A percentile compares a stretch with the other conserved stretches of the same genome.
Conservation (phyloP, 2,113 vertebrate genomes). For the Mustelus asterias region DNA sequence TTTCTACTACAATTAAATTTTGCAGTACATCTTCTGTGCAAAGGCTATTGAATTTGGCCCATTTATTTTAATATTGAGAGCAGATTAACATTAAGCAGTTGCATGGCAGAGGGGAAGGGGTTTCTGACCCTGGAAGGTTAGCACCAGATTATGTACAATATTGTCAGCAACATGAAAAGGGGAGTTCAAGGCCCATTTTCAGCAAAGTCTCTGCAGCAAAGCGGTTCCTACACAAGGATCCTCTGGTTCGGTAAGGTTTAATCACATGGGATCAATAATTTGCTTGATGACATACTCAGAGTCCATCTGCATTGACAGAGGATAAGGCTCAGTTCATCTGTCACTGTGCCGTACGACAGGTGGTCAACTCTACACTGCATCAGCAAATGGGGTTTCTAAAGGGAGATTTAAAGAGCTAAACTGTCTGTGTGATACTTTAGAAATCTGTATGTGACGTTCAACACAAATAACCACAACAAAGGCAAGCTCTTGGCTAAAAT, state of each 20-base stretch:
- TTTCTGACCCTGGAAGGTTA: background rate
- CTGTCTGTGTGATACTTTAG: background rate
- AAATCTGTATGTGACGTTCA: background rate
- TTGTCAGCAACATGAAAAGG: background rate
- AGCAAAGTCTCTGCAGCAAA: background rate
- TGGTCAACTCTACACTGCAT: conserved; percentile 16
- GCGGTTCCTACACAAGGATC: background rate
- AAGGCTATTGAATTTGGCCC: background rate
- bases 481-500: background rate
- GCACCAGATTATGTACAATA: background rate
- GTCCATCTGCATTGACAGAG: conserved; percentile 8
- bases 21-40: background rate
- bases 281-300: conserved; percentile 27
- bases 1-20: background rate
- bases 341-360: background rate
- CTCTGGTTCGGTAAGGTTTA: background rate
- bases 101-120: background rate
- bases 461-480: conserved; percentile 4
- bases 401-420: conserved; percentile 16
- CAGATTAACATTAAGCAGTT: background rate
- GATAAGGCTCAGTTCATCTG: conserved; percentile 33
- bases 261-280: conserved; percentile 33
- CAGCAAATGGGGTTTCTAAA: conserved; percentile 27
- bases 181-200: background rate
- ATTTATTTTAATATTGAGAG: background rate